Evolutionary conservation across 2,113 vertebrate genomes (phyloP).

Genomic region (Pseudonaja textilis): DNA sequence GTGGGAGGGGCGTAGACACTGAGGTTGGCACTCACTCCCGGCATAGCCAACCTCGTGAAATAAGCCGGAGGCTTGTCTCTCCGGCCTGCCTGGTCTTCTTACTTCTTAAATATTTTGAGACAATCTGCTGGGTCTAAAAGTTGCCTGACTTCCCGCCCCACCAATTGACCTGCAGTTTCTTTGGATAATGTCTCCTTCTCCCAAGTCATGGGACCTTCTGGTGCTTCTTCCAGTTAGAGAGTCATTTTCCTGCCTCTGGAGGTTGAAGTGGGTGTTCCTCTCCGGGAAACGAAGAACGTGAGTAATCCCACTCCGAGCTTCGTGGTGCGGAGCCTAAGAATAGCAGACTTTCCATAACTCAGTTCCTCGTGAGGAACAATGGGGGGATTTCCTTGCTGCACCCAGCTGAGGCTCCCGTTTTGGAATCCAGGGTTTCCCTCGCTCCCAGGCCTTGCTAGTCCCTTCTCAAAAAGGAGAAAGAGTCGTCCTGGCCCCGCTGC

Average conservation of each 20-base stretch:
- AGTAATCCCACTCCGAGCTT: neutral
- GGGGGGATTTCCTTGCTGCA: neutral
- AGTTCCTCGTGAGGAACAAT: neutral
- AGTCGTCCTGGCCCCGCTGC: neutral
- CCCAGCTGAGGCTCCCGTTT: neutral
- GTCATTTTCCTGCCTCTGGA: neutral
- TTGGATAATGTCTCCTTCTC: neutral
- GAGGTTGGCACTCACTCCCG: neutral
- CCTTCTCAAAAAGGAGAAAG: neutral
- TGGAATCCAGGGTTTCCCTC: neutral
- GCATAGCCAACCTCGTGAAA: neutral
- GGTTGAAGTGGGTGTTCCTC: neutral
- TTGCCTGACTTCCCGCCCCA: neutral
- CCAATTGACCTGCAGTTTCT: neutral
- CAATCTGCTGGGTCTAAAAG: neutral
- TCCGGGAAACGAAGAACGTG: neutral
- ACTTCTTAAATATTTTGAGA: neutral
- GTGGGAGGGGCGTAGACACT: neutral
- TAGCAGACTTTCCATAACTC: neutral
- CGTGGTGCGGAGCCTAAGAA: neutral
- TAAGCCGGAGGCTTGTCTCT: neutral
- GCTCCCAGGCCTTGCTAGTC: neutral
- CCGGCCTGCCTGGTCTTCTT: neutral
- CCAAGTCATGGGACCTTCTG: neutral
- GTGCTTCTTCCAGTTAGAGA: neutral